A percentile compares a stretch with the other conserved stretches of the same genome.
phyloP scores from a whole-genome alignment of 1,140 invertebrate species.

The Drosophila ohnishii region DNA sequence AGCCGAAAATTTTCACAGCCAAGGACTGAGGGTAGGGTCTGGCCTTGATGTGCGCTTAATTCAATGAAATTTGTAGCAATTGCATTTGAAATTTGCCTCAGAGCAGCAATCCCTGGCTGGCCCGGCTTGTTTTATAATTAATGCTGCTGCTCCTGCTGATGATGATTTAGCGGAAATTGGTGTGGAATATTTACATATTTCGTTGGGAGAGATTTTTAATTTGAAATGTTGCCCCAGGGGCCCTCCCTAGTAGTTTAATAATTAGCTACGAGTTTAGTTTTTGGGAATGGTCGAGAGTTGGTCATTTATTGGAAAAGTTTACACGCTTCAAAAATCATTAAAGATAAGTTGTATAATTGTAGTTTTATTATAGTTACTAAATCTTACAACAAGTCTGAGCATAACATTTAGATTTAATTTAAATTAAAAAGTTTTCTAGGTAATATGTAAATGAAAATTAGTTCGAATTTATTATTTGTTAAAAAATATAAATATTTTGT shows the following conservation, averaged over 20 bases:
- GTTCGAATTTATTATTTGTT: too few relatives aligned
- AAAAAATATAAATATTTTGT: not conserved
- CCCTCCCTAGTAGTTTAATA: conserved; percentile 6
- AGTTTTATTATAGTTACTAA: not conserved
- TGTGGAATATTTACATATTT: conserved; percentile 31
- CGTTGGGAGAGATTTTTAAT: conserved; percentile 24
- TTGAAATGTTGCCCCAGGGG: not conserved
- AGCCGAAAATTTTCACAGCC: conserved; percentile 62
- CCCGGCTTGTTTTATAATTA: conserved; percentile 41
- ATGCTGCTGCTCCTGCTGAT: conserved; percentile 26
- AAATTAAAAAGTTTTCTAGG: too few relatives aligned
- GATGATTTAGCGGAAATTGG: conserved; percentile 34
- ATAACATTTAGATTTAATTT: not conserved
- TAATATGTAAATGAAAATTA: too few relatives aligned
- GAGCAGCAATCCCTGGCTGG: conserved; percentile 10
- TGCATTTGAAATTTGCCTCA: conserved; percentile 62
- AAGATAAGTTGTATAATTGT: not conserved
- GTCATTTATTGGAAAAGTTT: conserved; percentile 23
- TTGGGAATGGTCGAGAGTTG: not conserved
- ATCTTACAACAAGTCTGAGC: not conserved
- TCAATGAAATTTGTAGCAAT: conserved; percentile 65
- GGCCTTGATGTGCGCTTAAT: conserved; percentile 54
- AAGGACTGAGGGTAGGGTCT: conserved; percentile 29
- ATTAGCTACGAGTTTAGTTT: not conserved
- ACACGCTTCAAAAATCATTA: not conserved